A percentile compares a stretch with the other conserved stretches of the same genome.
These are phyloP conservation scores for Lophotriccus pileatus DNA, from an alignment of 2,797 vertebrate species.

Conservation along the genomic window DNA sequence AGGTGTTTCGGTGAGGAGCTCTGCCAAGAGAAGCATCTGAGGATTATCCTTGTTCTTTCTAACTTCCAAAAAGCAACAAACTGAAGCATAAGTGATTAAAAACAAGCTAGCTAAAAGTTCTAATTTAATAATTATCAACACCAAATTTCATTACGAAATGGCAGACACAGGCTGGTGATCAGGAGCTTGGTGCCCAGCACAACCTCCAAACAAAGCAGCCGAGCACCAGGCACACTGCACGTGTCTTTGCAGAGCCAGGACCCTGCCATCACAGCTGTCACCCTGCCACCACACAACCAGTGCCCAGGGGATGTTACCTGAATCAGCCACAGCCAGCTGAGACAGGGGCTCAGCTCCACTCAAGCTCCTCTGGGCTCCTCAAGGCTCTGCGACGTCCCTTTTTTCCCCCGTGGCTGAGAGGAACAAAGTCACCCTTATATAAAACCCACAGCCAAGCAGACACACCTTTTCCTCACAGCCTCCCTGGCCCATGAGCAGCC, in stretches of 20 bases:
- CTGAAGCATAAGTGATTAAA: not conserved
- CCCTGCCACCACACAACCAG: not conserved
- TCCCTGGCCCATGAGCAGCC: not conserved
- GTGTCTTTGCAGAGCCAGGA: not conserved
- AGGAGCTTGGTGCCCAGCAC: not conserved
- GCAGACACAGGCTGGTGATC: not conserved
- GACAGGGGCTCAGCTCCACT: not conserved
- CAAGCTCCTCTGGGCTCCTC: not conserved
- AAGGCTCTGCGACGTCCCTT: rapidly evolving
- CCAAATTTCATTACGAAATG: not conserved
- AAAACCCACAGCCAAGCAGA: not conserved
- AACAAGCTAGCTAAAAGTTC: not conserved
- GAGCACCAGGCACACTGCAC: rapidly evolving
- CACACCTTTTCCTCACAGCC: not conserved
- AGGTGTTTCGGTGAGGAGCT: not conserved
- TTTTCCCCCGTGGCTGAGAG: not conserved
- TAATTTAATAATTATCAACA: not conserved
- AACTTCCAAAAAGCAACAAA: not conserved
- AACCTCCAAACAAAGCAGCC: not conserved
- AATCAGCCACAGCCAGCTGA: not conserved
- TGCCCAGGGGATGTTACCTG: not conserved
- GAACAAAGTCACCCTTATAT: not conserved
- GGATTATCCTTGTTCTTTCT: not conserved
- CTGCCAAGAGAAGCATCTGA: not conserved
- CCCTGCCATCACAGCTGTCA: rapidly evolving